phyloP scores from a whole-genome alignment of 2,888 invertebrate genomes.

The Lapara coniferarum region DNA sequence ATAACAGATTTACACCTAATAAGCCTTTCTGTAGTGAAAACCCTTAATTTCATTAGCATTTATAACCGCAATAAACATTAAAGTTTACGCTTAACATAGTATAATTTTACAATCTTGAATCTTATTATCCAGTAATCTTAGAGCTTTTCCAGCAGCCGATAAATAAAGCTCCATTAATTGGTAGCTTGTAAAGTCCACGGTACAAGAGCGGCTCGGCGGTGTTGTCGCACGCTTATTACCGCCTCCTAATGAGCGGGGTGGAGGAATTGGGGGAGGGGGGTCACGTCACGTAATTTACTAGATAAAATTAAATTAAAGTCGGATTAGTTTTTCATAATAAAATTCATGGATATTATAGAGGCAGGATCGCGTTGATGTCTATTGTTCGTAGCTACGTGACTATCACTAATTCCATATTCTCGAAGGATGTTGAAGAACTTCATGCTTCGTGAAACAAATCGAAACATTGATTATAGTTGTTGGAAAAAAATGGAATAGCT shows the following conservation, averaged over 20 bases:
- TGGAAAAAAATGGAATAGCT: too few species aligned
- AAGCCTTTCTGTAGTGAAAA: not conserved
- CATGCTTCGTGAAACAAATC: too few species aligned
- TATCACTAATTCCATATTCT: not conserved
- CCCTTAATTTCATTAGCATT: not conserved
- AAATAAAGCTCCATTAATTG: conserved; percentile 24
- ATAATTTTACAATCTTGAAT: conserved; percentile 6
- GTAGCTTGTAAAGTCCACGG: conserved; percentile 16
- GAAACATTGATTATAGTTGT: too few species aligned
- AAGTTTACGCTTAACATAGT: not conserved
- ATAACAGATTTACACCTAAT: too few species aligned
- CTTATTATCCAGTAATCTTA: conserved; percentile 25
- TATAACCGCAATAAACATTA: conserved; percentile 1
- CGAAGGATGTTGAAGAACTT: not conserved
- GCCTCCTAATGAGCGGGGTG: conserved; percentile 21
- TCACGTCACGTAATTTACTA: not conserved
- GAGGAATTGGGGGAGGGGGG: too few species aligned
- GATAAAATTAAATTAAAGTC: conserved; percentile 6
- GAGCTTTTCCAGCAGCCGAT: conserved; percentile 13
- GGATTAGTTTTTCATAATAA: not conserved
- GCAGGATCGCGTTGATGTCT: conserved; percentile 6
- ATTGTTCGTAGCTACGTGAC: not conserved
- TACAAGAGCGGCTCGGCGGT: conserved; percentile 14
- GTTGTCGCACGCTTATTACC: conserved; percentile 24
- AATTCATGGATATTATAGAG: not conserved